These are phyloP conservation scores for Gallinago jamesoni DNA, from an alignment of 2,113 vertebrate species.

Conservation along the genomic window DNA sequence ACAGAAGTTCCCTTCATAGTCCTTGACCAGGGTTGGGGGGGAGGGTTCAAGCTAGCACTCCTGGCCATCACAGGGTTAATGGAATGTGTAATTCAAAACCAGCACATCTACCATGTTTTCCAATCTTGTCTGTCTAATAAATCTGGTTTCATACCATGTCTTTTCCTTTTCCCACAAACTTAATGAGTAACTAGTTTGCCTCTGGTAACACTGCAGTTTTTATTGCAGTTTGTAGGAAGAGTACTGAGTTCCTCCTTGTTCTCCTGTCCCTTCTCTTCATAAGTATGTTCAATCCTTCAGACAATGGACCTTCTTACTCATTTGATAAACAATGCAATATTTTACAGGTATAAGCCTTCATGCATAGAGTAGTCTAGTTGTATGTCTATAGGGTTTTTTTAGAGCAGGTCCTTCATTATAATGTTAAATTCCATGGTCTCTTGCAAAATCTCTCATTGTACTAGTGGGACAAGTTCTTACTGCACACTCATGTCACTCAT, in stretches of 20 bases:
- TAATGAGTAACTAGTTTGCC: constrained; percentile 65
- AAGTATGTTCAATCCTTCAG: background rate
- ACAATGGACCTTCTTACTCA: background rate
- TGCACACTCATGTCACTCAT: background rate
- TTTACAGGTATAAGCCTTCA: background rate
- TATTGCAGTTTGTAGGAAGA: background rate
- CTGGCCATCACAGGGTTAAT: background rate
- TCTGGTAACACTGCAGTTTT: background rate
- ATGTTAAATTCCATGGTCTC: background rate
- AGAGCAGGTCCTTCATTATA: background rate
- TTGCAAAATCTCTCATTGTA: background rate
- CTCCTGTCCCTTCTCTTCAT: background rate
- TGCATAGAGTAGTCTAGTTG: background rate
- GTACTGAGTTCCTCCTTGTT: background rate
- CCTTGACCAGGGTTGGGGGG: background rate
- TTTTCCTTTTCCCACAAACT: constrained; percentile 43
- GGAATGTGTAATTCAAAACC: background rate
- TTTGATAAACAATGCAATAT: background rate
- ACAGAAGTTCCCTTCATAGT: background rate
- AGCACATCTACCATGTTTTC: constrained; percentile 30
- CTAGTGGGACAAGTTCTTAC: background rate
- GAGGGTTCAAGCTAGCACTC: background rate
- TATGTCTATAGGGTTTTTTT: background rate
- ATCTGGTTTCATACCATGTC: constrained; percentile 13
- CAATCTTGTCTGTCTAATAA: constrained; percentile 38